Conservation (phyloP, 1,140 invertebrate genomes). For the Bombus polaris region DNA sequence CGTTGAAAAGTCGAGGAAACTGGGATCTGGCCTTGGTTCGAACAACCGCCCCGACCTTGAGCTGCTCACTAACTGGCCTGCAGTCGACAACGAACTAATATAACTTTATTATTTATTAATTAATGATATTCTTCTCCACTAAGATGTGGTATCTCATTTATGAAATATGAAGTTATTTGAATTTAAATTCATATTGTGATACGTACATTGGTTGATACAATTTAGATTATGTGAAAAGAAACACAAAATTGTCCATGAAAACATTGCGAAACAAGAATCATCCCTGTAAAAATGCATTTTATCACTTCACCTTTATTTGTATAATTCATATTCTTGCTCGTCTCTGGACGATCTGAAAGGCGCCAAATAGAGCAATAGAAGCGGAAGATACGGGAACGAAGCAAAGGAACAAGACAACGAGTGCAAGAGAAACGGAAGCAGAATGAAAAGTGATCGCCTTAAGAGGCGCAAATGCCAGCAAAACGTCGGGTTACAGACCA, state of each 20-base stretch:
- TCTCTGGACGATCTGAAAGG: background rate
- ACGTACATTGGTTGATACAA: background rate
- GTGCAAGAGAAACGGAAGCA: constrained; percentile 13
- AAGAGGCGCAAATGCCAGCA: constrained; percentile 48
- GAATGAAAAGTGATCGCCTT: constrained; percentile 48
- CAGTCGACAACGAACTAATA: background rate
- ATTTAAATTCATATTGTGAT: too few relatives aligned
- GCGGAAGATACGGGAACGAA: background rate
- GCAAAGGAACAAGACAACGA: background rate
- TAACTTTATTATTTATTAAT: background rate
- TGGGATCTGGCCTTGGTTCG: constrained; percentile 30
- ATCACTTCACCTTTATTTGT: background rate
- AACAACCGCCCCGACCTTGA: constrained; percentile 23
- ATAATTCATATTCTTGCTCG: background rate
- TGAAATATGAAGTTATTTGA: background rate
- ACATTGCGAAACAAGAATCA: background rate
- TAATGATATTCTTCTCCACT: background rate
- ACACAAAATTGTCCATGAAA: background rate
- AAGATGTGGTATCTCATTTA: background rate
- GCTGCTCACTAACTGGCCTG: background rate
- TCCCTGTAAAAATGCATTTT: background rate
- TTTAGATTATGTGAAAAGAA: background rate
- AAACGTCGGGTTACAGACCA: constrained; percentile 48
- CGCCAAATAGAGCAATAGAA: background rate
- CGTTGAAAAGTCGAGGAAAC: constrained; percentile 39